These are phyloP conservation scores for Morelia viridis DNA, from an alignment of 2,797 vertebrate genomes.

Conservation along the genomic window DNA sequence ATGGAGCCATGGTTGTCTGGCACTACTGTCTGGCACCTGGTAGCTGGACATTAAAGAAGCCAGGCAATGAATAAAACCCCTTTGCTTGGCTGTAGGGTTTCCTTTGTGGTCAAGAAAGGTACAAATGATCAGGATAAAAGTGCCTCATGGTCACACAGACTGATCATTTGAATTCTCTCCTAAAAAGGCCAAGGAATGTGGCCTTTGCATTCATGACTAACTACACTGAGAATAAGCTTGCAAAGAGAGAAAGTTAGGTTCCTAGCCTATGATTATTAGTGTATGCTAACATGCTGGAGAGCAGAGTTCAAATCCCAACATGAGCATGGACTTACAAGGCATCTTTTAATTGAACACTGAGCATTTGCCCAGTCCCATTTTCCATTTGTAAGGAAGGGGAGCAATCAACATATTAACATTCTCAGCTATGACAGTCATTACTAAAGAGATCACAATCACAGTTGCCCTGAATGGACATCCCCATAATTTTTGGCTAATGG, in stretches of 20 bases:
- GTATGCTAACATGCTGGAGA: neutral
- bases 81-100: constrained; percentile 17
- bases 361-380: rapidly evolving
- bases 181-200: neutral
- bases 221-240: neutral
- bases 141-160: constrained; percentile 37
- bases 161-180: neutral
- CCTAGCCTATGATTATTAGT: neutral
- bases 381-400: neutral
- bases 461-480: neutral
- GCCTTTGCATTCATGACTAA: neutral
- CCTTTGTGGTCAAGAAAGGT: constrained; percentile 28
- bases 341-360: neutral
- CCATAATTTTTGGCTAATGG: neutral
- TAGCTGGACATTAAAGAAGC: constrained; percentile 16
- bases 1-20: constrained; percentile 48
- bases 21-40: constrained; percentile 28
- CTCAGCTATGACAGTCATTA: neutral
- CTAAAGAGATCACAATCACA: neutral
- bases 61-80: constrained; percentile 35
- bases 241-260: neutral
- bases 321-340: neutral
- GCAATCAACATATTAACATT: neutral
- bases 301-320: neutral
- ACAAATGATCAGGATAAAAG: constrained; percentile 37